Conservation (phyloP, 2,797 vertebrate species). For the Taeniopygia guttata region DNA sequence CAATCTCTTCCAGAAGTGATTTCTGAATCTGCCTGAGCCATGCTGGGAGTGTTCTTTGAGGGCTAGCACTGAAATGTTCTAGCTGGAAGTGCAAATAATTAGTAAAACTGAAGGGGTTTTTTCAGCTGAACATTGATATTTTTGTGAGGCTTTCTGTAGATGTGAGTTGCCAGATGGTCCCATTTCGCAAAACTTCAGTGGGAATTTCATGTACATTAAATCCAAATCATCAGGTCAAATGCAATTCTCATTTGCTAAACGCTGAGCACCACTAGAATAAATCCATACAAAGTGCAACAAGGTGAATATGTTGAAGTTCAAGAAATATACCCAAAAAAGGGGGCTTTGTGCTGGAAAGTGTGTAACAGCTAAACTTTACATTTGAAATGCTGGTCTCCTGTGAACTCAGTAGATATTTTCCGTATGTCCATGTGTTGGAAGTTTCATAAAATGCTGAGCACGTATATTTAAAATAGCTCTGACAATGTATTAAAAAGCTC, state of each 20-base stretch:
- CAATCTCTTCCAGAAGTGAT: neutral
- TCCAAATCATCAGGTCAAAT: neutral
- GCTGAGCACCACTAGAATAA: neutral
- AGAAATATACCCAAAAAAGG: neutral
- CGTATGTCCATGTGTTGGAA: constrained; percentile 60
- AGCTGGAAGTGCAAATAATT: neutral
- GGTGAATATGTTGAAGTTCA: neutral
- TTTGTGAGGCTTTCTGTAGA: neutral
- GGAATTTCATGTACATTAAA: neutral
- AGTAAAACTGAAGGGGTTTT: neutral
- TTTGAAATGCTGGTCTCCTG: constrained; percentile 55
- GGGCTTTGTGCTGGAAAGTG: neutral
- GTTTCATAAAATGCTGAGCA: constrained; percentile 72
- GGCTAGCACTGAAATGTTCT: neutral
- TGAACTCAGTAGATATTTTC: constrained; percentile 64
- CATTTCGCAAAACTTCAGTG: neutral
- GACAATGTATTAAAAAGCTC: constrained; percentile 66
- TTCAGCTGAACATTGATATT: neutral
- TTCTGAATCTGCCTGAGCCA: neutral
- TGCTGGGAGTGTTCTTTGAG: neutral
- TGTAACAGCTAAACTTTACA: constrained; percentile 25
- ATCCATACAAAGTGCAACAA: neutral
- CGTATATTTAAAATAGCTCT: constrained; percentile 67
- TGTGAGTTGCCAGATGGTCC: neutral
- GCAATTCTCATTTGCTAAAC: neutral